Base-by-base conservation (phyloP, 2,113 vertebrate species). In the Varanus salvator region DNA sequence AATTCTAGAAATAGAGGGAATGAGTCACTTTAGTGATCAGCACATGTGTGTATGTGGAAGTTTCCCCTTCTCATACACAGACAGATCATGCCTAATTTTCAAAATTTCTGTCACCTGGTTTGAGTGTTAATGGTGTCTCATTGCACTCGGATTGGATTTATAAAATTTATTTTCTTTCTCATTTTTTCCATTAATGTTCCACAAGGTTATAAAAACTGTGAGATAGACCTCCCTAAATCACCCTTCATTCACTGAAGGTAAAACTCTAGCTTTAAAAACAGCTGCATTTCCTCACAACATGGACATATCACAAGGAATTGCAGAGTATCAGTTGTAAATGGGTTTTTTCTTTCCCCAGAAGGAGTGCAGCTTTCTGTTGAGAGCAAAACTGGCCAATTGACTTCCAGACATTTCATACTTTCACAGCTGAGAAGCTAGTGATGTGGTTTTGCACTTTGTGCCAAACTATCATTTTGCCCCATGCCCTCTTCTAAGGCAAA, bases 381-480 rank as follows among this genome's bases (percentile, higher is more conserved):
- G 34, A 93, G 21, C 60, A 86, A 75, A 89, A 90, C 2, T 12
- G 64, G 31, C 48, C 66, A 74, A 21, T 4, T 90, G 80, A 81
- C 23, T 86, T 72, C 91, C 90, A 90, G 83, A 64, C 38, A 44
- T 44, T 44, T 74, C 19, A 81, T 25, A 85, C 38, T 44, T 44
- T 34, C 87, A 83, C 66, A 54, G 52, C 25, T 93, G 76, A 81
- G 76, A 90, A 77, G 17, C 3, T 82, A 92, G 76, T 87, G 71
- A 91, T 68, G 27, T 89, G 84, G 80, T 82, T 91, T 23, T 52
- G 88, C 85, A 80, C 38, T 92, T 91, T 52, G 54, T 57, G 74
- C 91, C 92, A 95, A 92, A 84, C 19, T 82, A 86, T 84, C 88
- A 14, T 64, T 94, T 95, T 81, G n/a, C 77, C 48, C 92, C 78